Conservation (phyloP, 2,113 vertebrate species). For the Siniperca knerii region DNA sequence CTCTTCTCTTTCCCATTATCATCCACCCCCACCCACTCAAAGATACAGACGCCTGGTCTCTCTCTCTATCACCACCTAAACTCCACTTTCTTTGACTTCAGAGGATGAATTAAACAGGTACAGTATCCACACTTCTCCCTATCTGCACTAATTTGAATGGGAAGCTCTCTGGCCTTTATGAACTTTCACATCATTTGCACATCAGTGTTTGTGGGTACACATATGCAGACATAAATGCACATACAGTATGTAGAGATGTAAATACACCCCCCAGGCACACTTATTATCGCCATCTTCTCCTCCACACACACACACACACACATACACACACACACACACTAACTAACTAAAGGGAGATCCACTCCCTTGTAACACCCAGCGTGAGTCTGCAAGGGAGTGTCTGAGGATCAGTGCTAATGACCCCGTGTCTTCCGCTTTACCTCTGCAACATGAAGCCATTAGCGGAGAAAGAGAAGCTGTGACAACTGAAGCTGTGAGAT, state of each 20-base stretch:
- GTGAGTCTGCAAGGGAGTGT: constrained; percentile 23
- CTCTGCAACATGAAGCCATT: constrained; percentile 44
- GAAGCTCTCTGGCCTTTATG: constrained; percentile 19
- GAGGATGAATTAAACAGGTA: constrained; percentile 37
- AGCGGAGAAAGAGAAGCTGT: constrained; percentile 41
- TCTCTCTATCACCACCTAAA: neutral
- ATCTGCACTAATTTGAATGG: constrained; percentile 3
- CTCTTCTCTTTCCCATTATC: neutral
- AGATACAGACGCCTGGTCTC: neutral
- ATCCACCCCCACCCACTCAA: neutral
- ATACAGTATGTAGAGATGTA: neutral
- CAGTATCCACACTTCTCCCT: neutral
- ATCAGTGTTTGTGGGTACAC: neutral
- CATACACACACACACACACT: too few species aligned
- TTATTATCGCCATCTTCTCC: neutral
- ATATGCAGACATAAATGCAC: neutral
- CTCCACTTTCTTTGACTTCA: neutral
- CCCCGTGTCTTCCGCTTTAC: constrained; percentile 26
- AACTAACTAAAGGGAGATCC: constrained; percentile 3
- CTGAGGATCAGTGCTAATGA: constrained; percentile 59
- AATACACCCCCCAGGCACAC: neutral
- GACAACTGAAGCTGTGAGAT: constrained; percentile 66
- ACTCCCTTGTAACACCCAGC: constrained; percentile 1
- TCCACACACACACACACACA: neutral
- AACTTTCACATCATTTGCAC: constrained; percentile 37